Conservation (phyloP, 1,140 invertebrate species). For the Drosophila bocki region DNA sequence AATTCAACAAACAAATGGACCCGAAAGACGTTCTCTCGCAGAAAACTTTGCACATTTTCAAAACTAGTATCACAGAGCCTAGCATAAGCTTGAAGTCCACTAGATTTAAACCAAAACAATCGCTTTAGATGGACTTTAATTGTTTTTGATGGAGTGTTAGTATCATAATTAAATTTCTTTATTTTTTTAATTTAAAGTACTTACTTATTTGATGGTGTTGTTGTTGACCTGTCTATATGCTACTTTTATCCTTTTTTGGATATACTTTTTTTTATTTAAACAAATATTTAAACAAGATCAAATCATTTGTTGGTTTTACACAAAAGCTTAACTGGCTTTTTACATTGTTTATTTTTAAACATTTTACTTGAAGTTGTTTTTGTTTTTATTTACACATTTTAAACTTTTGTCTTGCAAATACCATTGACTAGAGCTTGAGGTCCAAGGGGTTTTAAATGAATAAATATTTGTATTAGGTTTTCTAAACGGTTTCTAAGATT, state of each 20-base stretch:
- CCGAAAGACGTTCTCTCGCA: conserved; percentile 37
- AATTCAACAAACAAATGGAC: conserved; percentile 20
- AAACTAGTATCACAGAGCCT: conserved; percentile 14
- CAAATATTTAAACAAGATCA: conserved; percentile 3
- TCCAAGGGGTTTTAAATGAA: background rate
- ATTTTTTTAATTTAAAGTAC: background rate
- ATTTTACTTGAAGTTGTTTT: background rate
- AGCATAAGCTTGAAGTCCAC: conserved; percentile 35
- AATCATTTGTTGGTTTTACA: conserved; percentile 2
- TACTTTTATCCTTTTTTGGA: background rate
- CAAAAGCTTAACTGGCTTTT: conserved; percentile 1
- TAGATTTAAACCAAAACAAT: conserved; percentile 22
- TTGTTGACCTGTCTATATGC: background rate
- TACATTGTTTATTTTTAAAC: background rate
- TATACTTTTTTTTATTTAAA: background rate
- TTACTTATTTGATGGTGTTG: background rate
- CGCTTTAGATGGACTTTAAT: conserved; percentile 3
- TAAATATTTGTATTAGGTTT: no score
- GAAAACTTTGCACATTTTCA: conserved; percentile 34
- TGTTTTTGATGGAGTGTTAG: background rate
- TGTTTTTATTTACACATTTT: background rate
- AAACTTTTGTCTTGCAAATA: background rate
- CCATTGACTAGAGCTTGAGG: no score
- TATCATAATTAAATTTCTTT: no score
- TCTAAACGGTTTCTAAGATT: no score